phyloP scores from a whole-genome alignment of 2,113 vertebrate genomes.

The Heterochromis multidens region DNA sequence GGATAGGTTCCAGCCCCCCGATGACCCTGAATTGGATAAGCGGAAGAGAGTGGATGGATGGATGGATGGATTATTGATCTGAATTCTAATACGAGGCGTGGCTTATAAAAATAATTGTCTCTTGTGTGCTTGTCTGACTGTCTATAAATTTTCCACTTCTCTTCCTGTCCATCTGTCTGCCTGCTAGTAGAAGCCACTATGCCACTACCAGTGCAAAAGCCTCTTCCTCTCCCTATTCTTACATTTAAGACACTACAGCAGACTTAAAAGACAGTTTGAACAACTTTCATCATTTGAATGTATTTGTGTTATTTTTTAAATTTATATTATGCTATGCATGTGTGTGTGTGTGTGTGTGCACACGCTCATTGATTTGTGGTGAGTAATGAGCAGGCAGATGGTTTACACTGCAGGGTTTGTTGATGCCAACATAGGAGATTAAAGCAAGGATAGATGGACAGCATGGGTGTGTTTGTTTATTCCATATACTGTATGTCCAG shows the following conservation, averaged over 20 bases:
- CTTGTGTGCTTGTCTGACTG: background rate
- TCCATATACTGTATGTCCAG: background rate
- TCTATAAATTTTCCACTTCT: background rate
- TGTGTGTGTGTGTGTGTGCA: background rate
- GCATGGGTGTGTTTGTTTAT: conserved; percentile 36
- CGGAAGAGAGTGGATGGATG: background rate
- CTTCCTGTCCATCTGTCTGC: conserved; percentile 13
- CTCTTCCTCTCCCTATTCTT: background rate
- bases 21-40: background rate
- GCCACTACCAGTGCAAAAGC: background rate
- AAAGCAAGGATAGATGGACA: conserved; percentile 2
- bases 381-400: conserved; percentile 60
- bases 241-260: background rate
- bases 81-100: background rate
- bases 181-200: background rate
- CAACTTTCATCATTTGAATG: background rate
- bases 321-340: background rate
- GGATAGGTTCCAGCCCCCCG: background rate
- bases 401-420: conserved; percentile 46
- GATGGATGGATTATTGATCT: conserved; percentile 22
- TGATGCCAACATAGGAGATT: conserved; percentile 30
- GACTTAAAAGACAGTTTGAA: background rate
- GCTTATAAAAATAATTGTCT: background rate
- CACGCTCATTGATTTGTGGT: conserved; percentile 9
- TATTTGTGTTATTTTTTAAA: background rate